A percentile compares a stretch with the other conserved stretches of the same genome.
Conservation (phyloP, 2,113 vertebrate species). For the Zingel zingel region DNA sequence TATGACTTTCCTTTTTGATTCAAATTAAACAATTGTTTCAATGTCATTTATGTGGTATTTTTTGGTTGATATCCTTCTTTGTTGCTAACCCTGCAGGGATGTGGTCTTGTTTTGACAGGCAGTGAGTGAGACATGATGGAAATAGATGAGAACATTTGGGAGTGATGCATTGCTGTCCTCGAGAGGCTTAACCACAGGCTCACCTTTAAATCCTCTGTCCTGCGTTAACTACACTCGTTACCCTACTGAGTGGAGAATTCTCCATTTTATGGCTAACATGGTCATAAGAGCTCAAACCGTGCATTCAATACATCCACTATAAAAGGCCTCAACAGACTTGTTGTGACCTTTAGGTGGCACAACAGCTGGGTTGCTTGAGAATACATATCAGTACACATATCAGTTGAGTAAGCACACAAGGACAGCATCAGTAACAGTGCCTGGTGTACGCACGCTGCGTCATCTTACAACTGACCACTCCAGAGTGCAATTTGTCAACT, state of each 20-base stretch:
- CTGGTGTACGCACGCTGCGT: slow-evolving; percentile 45
- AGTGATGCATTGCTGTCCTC: slow-evolving; percentile 32
- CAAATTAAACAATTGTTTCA: slow-evolving; percentile 30
- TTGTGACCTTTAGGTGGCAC: slow-evolving; percentile 48
- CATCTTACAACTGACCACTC: slow-evolving; percentile 62
- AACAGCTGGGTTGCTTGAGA: background rate
- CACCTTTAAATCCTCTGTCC: slow-evolving; percentile 36
- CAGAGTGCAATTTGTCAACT: slow-evolving; percentile 67
- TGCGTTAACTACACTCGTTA: slow-evolving; percentile 12
- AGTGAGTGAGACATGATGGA: slow-evolving; percentile 62
- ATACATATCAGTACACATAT: slow-evolving; percentile 6
- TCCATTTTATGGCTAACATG: background rate
- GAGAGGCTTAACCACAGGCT: slow-evolving; percentile 6
- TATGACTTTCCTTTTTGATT: background rate
- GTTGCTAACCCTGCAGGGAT: slow-evolving; percentile 12
- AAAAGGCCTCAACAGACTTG: slow-evolving; percentile 1
- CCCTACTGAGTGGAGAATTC: background rate
- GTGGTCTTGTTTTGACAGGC: slow-evolving; percentile 58
- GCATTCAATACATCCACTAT: background rate
- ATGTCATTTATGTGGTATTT: background rate
- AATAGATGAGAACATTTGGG: slow-evolving; percentile 57
- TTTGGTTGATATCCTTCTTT: slow-evolving; percentile 35
- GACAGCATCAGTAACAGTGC: slow-evolving; percentile 41
- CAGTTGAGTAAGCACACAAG: slow-evolving; percentile 25
- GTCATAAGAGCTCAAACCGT: background rate